A percentile compares a stretch with the other conserved stretches of the same genome.
Conservation (phyloP, 2,797 vertebrate genomes). For the Cossypha niveicapilla region DNA sequence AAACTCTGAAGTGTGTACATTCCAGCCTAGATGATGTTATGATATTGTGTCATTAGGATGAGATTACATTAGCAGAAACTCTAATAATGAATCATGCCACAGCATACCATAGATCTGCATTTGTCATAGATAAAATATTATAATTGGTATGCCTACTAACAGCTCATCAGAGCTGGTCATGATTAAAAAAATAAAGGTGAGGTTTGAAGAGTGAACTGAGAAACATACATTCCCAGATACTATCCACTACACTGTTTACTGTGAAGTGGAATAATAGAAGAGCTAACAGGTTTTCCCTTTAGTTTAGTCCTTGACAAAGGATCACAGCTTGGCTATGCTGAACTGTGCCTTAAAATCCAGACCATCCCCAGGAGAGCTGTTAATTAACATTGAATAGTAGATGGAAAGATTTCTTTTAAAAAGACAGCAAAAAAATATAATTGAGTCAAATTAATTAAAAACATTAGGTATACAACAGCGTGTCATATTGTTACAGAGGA, state of each 20-base stretch:
- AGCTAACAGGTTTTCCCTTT: background rate
- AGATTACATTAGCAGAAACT: background rate
- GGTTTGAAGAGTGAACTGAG: background rate
- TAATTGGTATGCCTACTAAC: background rate
- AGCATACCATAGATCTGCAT: background rate
- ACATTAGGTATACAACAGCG: background rate
- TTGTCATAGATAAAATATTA: background rate
- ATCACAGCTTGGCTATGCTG: background rate
- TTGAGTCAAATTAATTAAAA: background rate
- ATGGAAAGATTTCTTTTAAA: background rate
- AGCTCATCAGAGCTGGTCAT: background rate
- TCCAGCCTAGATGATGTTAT: background rate
- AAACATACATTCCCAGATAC: background rate
- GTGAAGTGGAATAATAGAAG: background rate
- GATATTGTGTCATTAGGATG: background rate
- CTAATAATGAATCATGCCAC: background rate
- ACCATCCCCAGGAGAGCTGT: background rate
- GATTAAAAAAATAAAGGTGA: background rate
- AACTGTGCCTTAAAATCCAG: background rate
- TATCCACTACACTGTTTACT: background rate
- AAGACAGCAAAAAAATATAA: background rate
- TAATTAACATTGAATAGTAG: background rate
- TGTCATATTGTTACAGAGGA: background rate
- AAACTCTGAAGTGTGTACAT: background rate
- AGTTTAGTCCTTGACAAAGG: background rate